Evolutionary conservation across 2,888 invertebrate genomes (phyloP), one percentile per base, ranked within the genome.

Genomic region (Drosophila nigricruria): DNA sequence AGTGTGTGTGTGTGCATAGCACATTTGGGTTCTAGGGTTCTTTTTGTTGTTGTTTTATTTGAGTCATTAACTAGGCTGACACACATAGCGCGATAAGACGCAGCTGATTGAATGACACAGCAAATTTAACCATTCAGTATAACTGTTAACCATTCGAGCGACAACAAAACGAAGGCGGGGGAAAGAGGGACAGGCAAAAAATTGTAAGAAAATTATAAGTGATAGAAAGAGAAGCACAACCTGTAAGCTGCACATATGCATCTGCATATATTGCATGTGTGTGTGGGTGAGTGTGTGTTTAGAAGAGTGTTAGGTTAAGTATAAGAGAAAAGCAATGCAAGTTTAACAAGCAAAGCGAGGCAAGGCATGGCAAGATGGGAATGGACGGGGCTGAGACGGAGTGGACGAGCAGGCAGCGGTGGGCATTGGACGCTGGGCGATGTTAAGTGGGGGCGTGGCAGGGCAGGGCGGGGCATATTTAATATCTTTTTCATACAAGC

Each of bases 51-150:
- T 16, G n/a, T 23, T 42, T 38, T 14, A 12, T 20, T 52, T 50
- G 34, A 20, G 34, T 61, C 32, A 32, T 32, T 60, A 53, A 30
- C 20, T 30, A 9, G 59, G 59, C 40, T 47, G 50, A 14, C 70
- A 60, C 47, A 27, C 42, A 30, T n/a, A n/a, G n/a, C n/a, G 68
- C 61, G 65, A 79, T 73, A 79, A 69, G 76, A 54, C 53, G 52
- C 47, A 47, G 50, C 47, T 68, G 47, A 45, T 64, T 53, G 30
- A 59, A 63, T 77, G 79, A 66, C 79, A 59, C 32, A 16, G 79
- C 79, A 14, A 30, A 36, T 59, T 57, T 30, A 10, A 43, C 20
- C 60, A 64, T 25, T 60, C 60, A 58, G 71, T 52, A 56, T 30
- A n/a, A 27, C 27, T 40, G 59, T 53, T 27, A 53, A 57, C 3